Evolutionary conservation across 2,888 invertebrate species (phyloP), one percentile per base, ranked within the genome.

Genomic region (Acronicta alni): DNA sequence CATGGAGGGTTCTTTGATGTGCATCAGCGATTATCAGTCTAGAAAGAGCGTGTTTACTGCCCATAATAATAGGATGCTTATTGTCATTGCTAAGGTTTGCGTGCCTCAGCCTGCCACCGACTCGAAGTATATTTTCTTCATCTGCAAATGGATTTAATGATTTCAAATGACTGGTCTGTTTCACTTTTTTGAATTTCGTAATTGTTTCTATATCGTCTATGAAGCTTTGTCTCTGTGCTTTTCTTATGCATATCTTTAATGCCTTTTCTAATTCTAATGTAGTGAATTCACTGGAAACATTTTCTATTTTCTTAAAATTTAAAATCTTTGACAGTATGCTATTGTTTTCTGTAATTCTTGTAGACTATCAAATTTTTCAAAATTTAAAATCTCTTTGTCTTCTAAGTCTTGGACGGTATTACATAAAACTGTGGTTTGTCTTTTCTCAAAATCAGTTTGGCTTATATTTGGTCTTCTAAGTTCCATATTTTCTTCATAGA

Each of bases 21-120:
- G 52, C 52, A 23, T 52, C 43, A 6, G 52, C 52, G 18, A 52
- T 15, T n/a, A 52, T 52, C 2, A 43, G 37, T 15, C 9, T n/a
- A 17, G 42, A 37, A 16, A 52, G 52, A 35, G 20, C 8, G 35
- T 43, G 32, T 20, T 52, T 43, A 16, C 20, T 20, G 15, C 20
- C 16, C 9, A 52, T n/a, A 35, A 52, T 52, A 18, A 52, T 20
- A 15, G 52, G 20, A 20, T 52, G 17, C 35, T 52, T 52, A 30
- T 16, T 43, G 32, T 53, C 35, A 23, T 14, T 8, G 23, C 35
- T 17, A 9, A 52, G 42, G 35, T 52, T 35, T 9, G 52, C 43
- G n/a, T 43, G 20, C 14, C 26, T 42, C 23, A 37, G 43, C 16
- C 43, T 43, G 3, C 52, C 49, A 17, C 49, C 49, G 26, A 49